Evolutionary conservation across 1,140 invertebrate genomes (phyloP).

Genomic region (Battus philenor): DNA sequence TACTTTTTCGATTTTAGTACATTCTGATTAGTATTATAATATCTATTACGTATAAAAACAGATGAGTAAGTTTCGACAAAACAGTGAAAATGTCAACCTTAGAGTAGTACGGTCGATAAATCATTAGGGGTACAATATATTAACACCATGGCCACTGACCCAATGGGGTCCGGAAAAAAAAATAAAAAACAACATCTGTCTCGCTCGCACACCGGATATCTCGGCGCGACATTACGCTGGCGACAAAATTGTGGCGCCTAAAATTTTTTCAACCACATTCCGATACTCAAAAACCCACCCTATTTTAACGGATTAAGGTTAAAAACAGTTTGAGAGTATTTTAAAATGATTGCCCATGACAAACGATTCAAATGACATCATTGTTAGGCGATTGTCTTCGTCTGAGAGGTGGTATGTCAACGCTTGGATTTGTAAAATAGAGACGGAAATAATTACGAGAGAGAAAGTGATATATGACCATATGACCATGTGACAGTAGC

Average conservation of each 20-base stretch:
- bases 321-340: conserved; percentile 7
- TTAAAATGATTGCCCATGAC: conserved; percentile 5
- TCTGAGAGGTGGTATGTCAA: conserved; percentile 18
- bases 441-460: neutral
- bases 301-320: conserved; percentile 24
- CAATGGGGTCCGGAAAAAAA: conserved; percentile 28
- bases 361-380: conserved; percentile 10
- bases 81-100: conserved; percentile 26
- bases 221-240: conserved; percentile 40
- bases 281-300: conserved; percentile 24
- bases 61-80: too few relatives aligned
- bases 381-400: conserved; percentile 21
- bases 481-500: too few relatives aligned
- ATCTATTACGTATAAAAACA: too few relatives aligned
- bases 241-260: conserved; percentile 59
- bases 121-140: conserved; percentile 51
- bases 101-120: conserved; percentile 41
- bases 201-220: conserved; percentile 56
- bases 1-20: too few relatives aligned
- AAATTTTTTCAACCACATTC: conserved; percentile 32
- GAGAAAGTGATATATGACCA: conserved; percentile 15
- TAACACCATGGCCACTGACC: conserved; percentile 51
- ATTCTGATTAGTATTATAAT: too few relatives aligned
- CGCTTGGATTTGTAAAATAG: neutral
- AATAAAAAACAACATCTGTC: conserved; percentile 29